Base-by-base conservation (phyloP, 1,140 invertebrate species). In the Catajapyx aquilonaris region DNA sequence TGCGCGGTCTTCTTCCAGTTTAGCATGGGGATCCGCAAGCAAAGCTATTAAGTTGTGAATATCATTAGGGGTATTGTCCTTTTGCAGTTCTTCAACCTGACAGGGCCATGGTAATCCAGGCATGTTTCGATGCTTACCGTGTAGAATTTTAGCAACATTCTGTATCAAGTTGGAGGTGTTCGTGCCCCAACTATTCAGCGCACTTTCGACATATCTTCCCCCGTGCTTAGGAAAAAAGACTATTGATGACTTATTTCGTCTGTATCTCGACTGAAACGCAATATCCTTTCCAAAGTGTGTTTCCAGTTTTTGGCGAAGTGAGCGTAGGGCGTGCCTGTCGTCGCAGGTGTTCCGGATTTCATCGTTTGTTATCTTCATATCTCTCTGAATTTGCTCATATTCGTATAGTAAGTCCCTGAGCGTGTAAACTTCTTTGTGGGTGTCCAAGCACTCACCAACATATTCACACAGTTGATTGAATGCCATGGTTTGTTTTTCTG, bases 401-500 rank as follows among this genome's bases (percentile, higher is more conserved):
- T 31, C 30, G 18, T 2, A 22, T 17, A 36, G 35, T 22, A 36
- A 22, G n/a, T 36, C 19, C 21, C 35, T 22, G 5, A 37, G 4
- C 4, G 35, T 23, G 18, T 36, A 36, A 36, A 36, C 5, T 22
- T 36, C 35, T 22, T 21, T 36, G 7, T 36, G 18, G 18, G 16
- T 21, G 21, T 36, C 37, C 23, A 33, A 31, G 28, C 25, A 33
- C 25, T 38, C 23, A 31, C 19, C 25, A 38, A 38, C 13, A 31
- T 31, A 38, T 31, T 21, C 23, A 16, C 23, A 38, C 15, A 38
- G 37, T 38, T 32, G 22, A 38, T 11, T 31, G 37, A 38, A 34
- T 15, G 3, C 33, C 23, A 31, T 18, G 5, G 22, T 38, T 31
- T 37, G 20, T 31, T 31, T 33, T 38, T 30, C 25, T 30, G 25